phyloP scores from a whole-genome alignment of 2,113 vertebrate species.

The Galbula dea region DNA sequence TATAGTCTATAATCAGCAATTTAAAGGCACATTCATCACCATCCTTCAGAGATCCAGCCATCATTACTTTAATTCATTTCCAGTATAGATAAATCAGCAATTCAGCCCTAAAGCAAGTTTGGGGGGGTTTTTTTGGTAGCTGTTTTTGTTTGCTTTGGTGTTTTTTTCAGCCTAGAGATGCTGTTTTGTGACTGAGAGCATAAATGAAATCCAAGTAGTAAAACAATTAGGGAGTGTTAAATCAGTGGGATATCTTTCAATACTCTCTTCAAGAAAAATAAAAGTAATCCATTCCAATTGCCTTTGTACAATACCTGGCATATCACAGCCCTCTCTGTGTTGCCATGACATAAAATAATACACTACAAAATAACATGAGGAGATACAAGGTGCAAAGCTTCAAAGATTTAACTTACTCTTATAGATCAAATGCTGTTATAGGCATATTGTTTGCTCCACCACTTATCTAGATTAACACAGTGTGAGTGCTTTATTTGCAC shows the following conservation, averaged over 20 bases:
- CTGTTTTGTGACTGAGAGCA: background rate
- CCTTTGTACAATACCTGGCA: background rate
- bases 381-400: background rate
- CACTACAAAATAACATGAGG: background rate
- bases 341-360: background rate
- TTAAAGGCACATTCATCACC: background rate
- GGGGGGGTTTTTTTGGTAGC: accelerated
- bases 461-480: background rate
- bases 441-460: background rate
- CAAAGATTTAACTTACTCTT: background rate
- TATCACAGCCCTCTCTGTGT: background rate
- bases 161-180: background rate
- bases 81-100: background rate
- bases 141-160: background rate
- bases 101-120: background rate
- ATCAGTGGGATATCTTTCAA: background rate
- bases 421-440: background rate
- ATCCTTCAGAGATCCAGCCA: background rate
- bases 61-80: background rate
- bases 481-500: background rate
- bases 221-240: background rate
- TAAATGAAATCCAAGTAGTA: background rate
- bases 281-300: background rate
- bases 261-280: background rate
- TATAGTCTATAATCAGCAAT: background rate